A percentile compares a stretch with the other conserved stretches of the same genome.
These are phyloP conservation scores for Trachymyrmex septentrionalis DNA, from an alignment of 1,140 invertebrate species.

Conservation along the genomic window DNA sequence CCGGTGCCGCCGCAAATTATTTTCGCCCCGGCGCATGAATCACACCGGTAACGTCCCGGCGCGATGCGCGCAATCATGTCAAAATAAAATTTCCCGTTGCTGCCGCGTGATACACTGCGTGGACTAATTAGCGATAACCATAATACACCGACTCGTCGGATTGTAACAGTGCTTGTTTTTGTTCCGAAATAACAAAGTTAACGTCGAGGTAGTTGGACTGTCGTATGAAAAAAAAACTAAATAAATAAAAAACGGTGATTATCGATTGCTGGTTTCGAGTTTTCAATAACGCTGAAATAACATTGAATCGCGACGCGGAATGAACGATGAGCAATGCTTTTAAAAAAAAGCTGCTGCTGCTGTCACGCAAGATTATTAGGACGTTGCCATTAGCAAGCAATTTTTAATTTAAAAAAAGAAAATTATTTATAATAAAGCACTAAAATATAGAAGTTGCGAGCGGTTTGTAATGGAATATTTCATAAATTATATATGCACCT, in stretches of 20 bases:
- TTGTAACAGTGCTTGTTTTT: constrained; percentile 12
- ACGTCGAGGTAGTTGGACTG: neutral
- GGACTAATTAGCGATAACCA: constrained; percentile 57
- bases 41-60: constrained; percentile 23
- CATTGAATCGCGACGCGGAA: neutral
- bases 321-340: neutral
- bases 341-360: neutral
- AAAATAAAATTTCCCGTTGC: constrained; percentile 49
- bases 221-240: neutral
- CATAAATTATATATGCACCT: neutral
- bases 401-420: neutral
- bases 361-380: neutral
- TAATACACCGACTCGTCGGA: constrained; percentile 36
- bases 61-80: constrained; percentile 29
- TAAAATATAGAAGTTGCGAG: neutral
- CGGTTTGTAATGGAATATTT: neutral
- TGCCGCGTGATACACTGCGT: constrained; percentile 31
- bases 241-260: constrained; percentile 30
- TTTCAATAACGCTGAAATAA: constrained; percentile 41
- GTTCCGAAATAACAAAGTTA: constrained; percentile 44
- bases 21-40: constrained; percentile 45
- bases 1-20: constrained; percentile 55
- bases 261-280: constrained; percentile 22
- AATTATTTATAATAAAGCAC: neutral
- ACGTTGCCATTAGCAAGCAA: neutral